Evolutionary conservation across 1,140 invertebrate species (phyloP).

Genomic region (Dryas iulia): DNA sequence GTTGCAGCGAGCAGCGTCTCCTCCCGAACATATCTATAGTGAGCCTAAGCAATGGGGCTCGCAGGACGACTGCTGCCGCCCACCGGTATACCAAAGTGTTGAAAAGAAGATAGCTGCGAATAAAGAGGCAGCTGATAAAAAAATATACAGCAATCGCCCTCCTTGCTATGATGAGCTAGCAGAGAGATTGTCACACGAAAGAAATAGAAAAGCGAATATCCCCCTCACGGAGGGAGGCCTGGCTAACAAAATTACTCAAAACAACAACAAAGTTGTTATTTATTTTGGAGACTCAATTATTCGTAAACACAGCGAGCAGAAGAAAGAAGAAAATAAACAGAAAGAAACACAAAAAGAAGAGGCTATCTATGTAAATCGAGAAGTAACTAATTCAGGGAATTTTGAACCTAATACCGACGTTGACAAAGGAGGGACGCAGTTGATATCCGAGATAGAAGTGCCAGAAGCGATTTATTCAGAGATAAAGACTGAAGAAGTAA

Average conservation of each 20-base stretch:
- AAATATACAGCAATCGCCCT: conserved; percentile 64
- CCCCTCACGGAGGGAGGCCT: conserved; percentile 46
- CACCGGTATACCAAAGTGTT: conserved; percentile 67
- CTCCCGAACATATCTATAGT: conserved; percentile 67
- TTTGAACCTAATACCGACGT: conserved; percentile 54
- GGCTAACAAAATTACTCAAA: conserved; percentile 74
- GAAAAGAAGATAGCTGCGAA: conserved; percentile 68
- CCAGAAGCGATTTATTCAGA: conserved; percentile 76
- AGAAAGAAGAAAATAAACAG: conserved; percentile 53
- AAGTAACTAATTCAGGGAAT: conserved; percentile 63
- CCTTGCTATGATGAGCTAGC: conserved; percentile 76
- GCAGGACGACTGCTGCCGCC: conserved; percentile 64
- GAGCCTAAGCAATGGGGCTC: conserved; percentile 65
- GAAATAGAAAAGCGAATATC: conserved; percentile 53
- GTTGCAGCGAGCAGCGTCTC: conserved; percentile 57
- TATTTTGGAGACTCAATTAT: conserved; percentile 85
- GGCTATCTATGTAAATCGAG: conserved; percentile 71
- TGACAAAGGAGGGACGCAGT: conserved; percentile 64
- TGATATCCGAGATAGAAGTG: conserved; percentile 70
- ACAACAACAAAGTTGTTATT: conserved; percentile 85
- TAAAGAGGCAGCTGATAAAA: conserved; percentile 65
- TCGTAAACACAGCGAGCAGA: conserved; percentile 72
- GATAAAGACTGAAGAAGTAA: conserved; percentile 51
- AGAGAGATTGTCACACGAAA: conserved; percentile 64
- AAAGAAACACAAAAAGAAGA: conserved; percentile 63